A percentile compares a stretch with the other conserved stretches of the same genome.
Evolutionary conservation across 2,113 vertebrate genomes (phyloP).

Genomic region (Cheilinus undulatus): DNA sequence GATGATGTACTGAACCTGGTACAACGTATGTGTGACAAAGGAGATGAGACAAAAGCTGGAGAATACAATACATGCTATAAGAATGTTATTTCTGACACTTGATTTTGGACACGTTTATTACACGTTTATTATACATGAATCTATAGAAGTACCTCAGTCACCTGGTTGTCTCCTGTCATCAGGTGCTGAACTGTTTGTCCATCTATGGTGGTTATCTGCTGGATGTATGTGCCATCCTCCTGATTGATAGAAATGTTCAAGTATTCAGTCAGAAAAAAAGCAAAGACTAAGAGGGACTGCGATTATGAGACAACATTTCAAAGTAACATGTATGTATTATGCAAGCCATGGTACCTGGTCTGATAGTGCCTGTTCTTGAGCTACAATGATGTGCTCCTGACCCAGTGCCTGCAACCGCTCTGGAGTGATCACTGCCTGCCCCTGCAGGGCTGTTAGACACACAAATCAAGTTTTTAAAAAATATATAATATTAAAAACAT

Average conservation of each 20-base stretch:
- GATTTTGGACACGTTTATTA: background rate
- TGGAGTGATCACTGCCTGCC: slow-evolving; percentile 85
- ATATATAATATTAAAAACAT: background rate
- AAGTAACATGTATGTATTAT: background rate
- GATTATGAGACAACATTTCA: background rate
- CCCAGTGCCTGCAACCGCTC: slow-evolving; percentile 89
- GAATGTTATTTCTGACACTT: background rate
- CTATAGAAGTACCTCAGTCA: slow-evolving; percentile 73
- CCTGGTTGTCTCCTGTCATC: slow-evolving; percentile 94
- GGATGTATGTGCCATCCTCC: slow-evolving; percentile 95
- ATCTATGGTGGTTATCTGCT: slow-evolving; percentile 95
- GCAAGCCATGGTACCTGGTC: slow-evolving; percentile 84
- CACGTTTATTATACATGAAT: background rate
- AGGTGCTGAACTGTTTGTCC: slow-evolving; percentile 96
- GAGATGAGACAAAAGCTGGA: background rate
- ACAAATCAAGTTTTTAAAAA: no score
- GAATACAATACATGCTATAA: background rate
- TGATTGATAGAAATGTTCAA: slow-evolving; percentile 60
- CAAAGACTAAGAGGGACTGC: background rate
- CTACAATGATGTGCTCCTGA: slow-evolving; percentile 94
- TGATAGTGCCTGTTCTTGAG: slow-evolving; percentile 89
- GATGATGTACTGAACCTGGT: slow-evolving; percentile 97
- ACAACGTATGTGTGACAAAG: slow-evolving; percentile 5
- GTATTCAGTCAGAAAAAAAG: background rate
- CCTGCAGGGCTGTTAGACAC: slow-evolving; percentile 86